Conservation (phyloP, 2,888 invertebrate genomes). For the Chironomus tentans region DNA sequence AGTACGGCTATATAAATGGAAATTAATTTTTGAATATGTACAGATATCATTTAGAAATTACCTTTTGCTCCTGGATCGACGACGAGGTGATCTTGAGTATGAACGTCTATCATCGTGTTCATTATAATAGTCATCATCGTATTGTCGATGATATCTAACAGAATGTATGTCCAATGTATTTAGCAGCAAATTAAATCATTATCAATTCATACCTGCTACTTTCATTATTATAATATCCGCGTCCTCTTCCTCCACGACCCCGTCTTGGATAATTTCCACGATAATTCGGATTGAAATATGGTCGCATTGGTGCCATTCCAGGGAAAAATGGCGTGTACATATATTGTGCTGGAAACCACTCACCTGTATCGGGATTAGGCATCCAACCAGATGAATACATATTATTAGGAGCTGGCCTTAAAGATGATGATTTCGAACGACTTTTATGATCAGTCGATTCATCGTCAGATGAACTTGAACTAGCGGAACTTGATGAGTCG, state of each 20-base stretch:
- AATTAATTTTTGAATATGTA: too few relatives aligned
- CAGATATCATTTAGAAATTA: constrained; percentile 34
- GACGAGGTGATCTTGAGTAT: neutral
- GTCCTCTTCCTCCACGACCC: constrained; percentile 43
- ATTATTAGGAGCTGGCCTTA: constrained; percentile 35
- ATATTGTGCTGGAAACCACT: constrained; percentile 38
- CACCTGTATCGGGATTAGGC: constrained; percentile 32
- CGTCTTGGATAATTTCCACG: constrained; percentile 33
- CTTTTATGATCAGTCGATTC: neutral
- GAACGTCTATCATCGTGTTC: constrained; percentile 30
- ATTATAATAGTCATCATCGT: constrained; percentile 34
- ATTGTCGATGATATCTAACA: neutral
- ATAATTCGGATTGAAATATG: constrained; percentile 36
- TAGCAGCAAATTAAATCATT: neutral
- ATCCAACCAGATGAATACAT: constrained; percentile 32
- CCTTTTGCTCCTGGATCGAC: constrained; percentile 34
- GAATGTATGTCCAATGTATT: neutral
- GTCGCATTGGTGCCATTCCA: constrained; percentile 32
- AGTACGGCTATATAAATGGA: neutral
- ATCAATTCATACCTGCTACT: constrained; percentile 33
- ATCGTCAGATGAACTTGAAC: neutral
- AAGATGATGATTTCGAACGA: constrained; percentile 32
- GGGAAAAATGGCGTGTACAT: constrained; percentile 39
- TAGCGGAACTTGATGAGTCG: constrained; percentile 30
- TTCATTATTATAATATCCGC: constrained; percentile 41